Percentiles rank a stretch among this genome's conserved stretches.
Evolutionary conservation across 2,797 vertebrate species (phyloP).

Genomic region (Onychomys torridus): DNA sequence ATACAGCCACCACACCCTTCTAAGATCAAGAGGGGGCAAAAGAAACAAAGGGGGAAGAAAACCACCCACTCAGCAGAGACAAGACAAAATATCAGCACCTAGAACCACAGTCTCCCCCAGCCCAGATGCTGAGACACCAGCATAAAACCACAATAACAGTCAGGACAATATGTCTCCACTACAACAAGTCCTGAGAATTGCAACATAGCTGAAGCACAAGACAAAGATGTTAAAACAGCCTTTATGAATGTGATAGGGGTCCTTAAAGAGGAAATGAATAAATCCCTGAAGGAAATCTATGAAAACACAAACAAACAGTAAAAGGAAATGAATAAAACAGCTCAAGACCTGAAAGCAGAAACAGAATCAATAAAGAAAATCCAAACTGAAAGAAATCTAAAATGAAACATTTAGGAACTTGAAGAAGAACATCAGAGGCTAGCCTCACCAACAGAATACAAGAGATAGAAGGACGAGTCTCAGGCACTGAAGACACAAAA

Average conservation of each 20-base stretch:
- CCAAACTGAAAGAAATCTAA: background rate
- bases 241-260: background rate
- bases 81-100: background rate
- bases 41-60: background rate
- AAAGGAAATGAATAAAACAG: background rate
- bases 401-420: background rate
- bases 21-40: background rate
- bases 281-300: background rate
- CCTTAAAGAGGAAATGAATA: background rate
- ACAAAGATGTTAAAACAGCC: background rate
- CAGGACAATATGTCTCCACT: background rate
- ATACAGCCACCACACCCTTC: background rate
- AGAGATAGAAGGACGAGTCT: background rate
- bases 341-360: background rate
- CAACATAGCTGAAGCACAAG: background rate
- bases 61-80: background rate
- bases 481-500: background rate
- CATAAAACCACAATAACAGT: background rate
- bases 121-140: background rate
- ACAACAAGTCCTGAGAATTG: background rate
- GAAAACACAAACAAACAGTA: background rate
- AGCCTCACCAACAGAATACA: background rate
- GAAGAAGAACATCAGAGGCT: background rate
- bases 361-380: background rate
- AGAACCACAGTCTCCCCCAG: background rate